These are phyloP conservation scores for Clarias macrocephalus DNA, from an alignment of 2,113 vertebrate species.

Conservation along the genomic window DNA sequence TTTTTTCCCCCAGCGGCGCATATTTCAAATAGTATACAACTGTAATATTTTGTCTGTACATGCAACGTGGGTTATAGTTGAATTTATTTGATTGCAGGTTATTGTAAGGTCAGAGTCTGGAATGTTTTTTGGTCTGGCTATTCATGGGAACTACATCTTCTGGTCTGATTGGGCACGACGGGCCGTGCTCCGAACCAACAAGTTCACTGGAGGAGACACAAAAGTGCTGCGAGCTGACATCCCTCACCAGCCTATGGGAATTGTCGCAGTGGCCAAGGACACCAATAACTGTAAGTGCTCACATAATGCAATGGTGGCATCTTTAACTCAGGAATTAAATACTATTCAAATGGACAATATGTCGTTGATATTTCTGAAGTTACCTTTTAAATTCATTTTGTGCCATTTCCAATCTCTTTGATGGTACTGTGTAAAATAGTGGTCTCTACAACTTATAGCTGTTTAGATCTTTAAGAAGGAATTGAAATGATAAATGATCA, in stretches of 20 bases:
- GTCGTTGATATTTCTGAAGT: not conserved
- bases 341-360: not conserved
- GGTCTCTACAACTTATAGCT: not conserved
- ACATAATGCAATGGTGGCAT: not conserved
- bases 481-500: conserved; percentile 59
- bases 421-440: not conserved
- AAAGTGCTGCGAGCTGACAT: conserved; percentile 93
- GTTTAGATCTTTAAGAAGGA: conserved; percentile 45
- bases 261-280: conserved; percentile 91
- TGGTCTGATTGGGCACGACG: conserved; percentile 95
- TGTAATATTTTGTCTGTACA: not conserved
- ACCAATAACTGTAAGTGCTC: conserved; percentile 93
- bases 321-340: not conserved
- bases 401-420: not conserved
- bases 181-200: conserved; percentile 91
- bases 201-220: conserved; percentile 92
- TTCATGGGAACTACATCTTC: conserved; percentile 94
- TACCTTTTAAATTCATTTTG: not conserved
- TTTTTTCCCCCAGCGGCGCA: conserved; percentile 11
- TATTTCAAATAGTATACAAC: not conserved
- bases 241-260: conserved; percentile 96
- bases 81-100: conserved; percentile 71
- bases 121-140: conserved; percentile 91
- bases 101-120: conserved; percentile 92
- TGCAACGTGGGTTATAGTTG: not conserved